Evolutionary conservation across 2,888 invertebrate genomes (phyloP).

Genomic region (Nomada hirtipes): DNA sequence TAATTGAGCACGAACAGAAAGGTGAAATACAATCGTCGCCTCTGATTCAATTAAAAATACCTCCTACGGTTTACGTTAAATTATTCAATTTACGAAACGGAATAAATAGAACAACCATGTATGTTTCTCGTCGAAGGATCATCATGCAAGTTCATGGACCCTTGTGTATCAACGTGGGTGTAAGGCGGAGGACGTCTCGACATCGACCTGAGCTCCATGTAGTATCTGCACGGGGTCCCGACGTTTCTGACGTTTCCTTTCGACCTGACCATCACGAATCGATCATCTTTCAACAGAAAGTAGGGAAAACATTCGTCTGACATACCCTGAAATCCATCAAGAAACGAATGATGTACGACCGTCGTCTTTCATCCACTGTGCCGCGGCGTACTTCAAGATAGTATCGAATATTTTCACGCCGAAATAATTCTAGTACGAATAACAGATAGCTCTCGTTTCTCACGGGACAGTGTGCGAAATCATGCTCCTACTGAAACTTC

Average conservation of each 20-base stretch:
- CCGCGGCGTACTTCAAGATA: neutral
- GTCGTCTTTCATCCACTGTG: conserved; percentile 5
- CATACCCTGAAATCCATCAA: conserved; percentile 12
- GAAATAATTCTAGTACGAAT: no score
- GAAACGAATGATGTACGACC: conserved; percentile 34
- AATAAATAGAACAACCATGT: conserved; percentile 11
- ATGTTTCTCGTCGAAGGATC: neutral
- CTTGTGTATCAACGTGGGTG: neutral
- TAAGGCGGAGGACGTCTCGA: conserved; percentile 38
- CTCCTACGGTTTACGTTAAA: no score
- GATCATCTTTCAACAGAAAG: conserved; percentile 27
- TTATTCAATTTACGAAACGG: no score
- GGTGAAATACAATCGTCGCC: neutral
- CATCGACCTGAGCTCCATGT: conserved; percentile 45
- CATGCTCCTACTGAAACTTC: no score
- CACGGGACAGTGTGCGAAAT: no score
- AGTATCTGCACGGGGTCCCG: conserved; percentile 19
- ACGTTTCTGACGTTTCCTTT: conserved; percentile 37
- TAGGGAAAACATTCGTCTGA: neutral
- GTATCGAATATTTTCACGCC: no score
- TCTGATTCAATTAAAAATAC: no score
- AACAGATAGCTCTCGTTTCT: no score
- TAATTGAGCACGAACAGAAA: neutral
- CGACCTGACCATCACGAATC: conserved; percentile 50
- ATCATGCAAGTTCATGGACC: neutral